phyloP scores from a whole-genome alignment of 2,797 vertebrate species.

The Myotis myotis region DNA sequence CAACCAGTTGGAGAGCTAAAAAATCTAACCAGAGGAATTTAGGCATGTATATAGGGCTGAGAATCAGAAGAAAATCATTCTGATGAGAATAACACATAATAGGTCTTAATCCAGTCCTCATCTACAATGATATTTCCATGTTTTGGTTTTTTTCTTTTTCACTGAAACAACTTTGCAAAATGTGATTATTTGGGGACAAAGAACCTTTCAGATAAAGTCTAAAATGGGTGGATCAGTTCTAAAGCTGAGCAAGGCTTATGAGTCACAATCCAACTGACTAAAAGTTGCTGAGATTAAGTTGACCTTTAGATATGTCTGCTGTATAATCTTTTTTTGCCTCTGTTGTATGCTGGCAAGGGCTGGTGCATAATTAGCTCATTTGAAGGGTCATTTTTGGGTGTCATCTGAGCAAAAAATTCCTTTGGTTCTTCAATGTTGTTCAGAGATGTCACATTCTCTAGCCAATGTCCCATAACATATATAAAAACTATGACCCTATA shows the following conservation, averaged over 20 bases:
- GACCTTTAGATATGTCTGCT: neutral
- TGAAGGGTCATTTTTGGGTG: conserved; percentile 27
- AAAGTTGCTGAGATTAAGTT: neutral
- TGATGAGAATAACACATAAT: neutral
- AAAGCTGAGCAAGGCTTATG: neutral
- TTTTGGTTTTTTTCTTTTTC: neutral
- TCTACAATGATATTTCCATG: neutral
- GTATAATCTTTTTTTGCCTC: neutral
- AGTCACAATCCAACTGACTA: neutral
- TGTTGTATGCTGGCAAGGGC: neutral
- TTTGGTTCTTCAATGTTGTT: conserved; percentile 36
- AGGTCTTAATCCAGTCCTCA: conserved; percentile 16
- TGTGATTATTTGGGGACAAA: neutral
- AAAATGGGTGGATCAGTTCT: neutral
- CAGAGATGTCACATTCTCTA: neutral
- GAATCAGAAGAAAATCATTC: conserved; percentile 22
- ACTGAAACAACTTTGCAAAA: neutral
- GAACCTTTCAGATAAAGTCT: neutral
- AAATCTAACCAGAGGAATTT: conserved; percentile 1
- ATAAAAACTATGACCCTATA: neutral
- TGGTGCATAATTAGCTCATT: neutral
- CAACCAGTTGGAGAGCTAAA: neutral
- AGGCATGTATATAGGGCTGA: neutral
- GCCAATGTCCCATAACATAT: neutral
- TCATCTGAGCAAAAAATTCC: conserved; percentile 9